Evolutionary conservation across 2,888 invertebrate species (phyloP).

Genomic region (Aelia acuminata): DNA sequence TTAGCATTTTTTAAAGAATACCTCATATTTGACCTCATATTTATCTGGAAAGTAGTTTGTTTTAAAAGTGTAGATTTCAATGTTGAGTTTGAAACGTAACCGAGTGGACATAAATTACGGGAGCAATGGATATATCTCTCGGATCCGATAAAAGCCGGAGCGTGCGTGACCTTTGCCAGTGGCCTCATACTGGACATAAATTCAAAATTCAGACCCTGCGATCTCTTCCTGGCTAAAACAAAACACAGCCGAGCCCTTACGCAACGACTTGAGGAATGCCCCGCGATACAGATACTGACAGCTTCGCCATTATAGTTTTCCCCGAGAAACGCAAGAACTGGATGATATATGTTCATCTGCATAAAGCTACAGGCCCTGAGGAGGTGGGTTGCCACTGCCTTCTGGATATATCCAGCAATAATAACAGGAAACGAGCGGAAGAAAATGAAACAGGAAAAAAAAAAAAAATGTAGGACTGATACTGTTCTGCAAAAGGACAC

Average conservation of each 20-base stretch:
- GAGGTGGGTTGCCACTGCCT: background rate
- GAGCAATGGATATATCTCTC: background rate
- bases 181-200: background rate
- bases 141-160: background rate
- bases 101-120: background rate
- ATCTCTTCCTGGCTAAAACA: constrained; percentile 6
- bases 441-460: background rate
- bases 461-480: background rate
- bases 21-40: too few species aligned
- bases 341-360: background rate
- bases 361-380: background rate
- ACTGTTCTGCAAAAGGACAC: constrained; percentile 22
- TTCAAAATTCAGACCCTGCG: background rate
- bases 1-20: too few species aligned
- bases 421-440: constrained; percentile 21
- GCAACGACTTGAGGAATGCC: background rate
- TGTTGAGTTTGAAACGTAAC: background rate
- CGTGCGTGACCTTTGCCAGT: background rate
- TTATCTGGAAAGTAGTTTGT: background rate
- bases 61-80: background rate
- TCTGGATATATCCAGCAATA: background rate
- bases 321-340: background rate
- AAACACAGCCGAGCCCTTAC: background rate
- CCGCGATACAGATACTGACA: background rate
- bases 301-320: background rate